phyloP scores from a whole-genome alignment of 2,797 vertebrate genomes.

The Rhinichthys osculus region DNA sequence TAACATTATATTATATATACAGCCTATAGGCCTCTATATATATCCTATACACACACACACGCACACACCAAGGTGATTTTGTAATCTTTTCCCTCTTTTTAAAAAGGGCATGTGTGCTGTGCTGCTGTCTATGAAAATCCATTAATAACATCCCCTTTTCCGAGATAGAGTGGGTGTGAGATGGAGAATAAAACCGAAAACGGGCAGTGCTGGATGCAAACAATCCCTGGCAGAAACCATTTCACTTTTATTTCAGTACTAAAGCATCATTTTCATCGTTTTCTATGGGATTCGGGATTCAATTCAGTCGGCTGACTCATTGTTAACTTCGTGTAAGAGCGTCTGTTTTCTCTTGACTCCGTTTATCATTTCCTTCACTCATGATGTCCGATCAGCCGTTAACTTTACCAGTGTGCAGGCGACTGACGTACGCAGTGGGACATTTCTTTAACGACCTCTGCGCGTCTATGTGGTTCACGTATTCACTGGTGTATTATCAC shows the following conservation, averaged over 20 bases:
- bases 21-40: too few species aligned
- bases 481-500: conserved; percentile 86
- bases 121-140: conserved; percentile 4
- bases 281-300: background rate
- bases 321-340: background rate
- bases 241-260: background rate
- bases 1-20: too few species aligned
- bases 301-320: background rate
- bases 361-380: background rate
- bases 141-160: background rate
- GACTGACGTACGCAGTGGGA: conserved; percentile 82
- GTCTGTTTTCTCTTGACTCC: background rate
- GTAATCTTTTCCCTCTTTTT: background rate
- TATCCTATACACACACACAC: too few species aligned
- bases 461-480: conserved; percentile 91
- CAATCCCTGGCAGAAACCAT: background rate
- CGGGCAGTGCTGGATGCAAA: background rate
- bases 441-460: conserved; percentile 89
- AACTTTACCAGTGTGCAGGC: conserved; percentile 68
- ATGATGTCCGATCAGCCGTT: conserved; percentile 51
- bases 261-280: background rate
- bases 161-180: background rate
- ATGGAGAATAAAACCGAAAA: conserved; percentile 30
- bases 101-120: background rate
- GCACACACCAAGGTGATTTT: background rate